Evolutionary conservation across 53 echinoderm and acorn worm genomes (phyloP), one percentile per base, ranked within the genome.

Genomic region (Echinometra lucunter): DNA sequence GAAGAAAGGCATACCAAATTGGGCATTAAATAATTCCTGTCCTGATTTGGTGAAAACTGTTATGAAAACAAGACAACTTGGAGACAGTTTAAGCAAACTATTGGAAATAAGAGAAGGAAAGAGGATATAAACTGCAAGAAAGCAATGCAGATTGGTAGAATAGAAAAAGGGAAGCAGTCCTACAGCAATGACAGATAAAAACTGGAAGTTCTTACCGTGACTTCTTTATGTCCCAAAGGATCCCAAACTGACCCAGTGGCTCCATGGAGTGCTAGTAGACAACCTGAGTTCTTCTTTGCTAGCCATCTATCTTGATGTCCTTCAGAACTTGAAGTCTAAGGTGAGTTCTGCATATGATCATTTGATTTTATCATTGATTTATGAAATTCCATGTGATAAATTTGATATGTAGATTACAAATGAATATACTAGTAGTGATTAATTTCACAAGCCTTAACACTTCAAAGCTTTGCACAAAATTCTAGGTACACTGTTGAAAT

Each of bases 291-390:
- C 97, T 70, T 97, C 98, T 32, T 91, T 98, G 74, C 95, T 98
- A 30, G 96, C 98, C 63, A 97, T 97, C 53, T 98, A 98, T 88
- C 96, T 98, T 23, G 97, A 98, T 40, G 97, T 98, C 55, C 92
- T 98, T 6, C 97, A 98, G 94, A 97, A 96, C 28, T 91, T 98
- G n/a, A 96, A 97, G 81, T 96, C 97, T 45, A 98, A 98, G 97
- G 97, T 97, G 10, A 66, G 91, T 92, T 18, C 63, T 63, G n/a
- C 16, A 63, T 21, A 23, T 1, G 23, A 23, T 63, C 63, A 21
- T 25, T 63, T 63, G 63, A 25, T 38, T 83, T n/a, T 4, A 63
- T 63, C 63, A 63, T 63, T 63, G 23, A 63, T 63, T 63, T 0
- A 0, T 63, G 0, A 23, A 63, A 63, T 63, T 63, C 53, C 63